These are phyloP conservation scores for Diacarnus erythraeanus DNA, from an alignment of 37 sponge, comb jelly and placozoan genomes.

Conservation along the genomic window DNA sequence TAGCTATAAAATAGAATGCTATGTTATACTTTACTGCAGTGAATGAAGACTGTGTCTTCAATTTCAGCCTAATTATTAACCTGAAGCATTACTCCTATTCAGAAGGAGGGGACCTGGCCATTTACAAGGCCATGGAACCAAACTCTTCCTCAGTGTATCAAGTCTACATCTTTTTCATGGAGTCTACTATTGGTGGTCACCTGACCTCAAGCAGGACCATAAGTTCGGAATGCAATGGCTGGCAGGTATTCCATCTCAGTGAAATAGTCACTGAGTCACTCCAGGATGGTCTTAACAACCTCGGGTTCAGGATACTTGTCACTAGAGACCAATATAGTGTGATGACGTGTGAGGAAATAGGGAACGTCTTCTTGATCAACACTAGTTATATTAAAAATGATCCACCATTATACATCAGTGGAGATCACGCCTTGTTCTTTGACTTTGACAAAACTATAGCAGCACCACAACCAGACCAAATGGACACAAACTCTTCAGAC, in stretches of 20 bases:
- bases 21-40: too few relatives aligned
- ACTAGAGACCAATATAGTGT: not conserved
- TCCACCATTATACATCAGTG: not conserved
- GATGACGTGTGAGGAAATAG: not conserved
- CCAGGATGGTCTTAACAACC: not conserved
- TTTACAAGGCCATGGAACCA: constrained; percentile 3
- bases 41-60: not conserved
- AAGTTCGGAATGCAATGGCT: not conserved
- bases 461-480: not conserved
- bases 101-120: constrained; percentile 7
- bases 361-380: not conserved
- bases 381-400: not conserved
- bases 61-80: not conserved
- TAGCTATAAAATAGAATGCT: too few relatives aligned
- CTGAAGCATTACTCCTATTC: too few relatives aligned
- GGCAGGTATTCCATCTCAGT: constrained; percentile 21
- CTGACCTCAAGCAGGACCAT: not conserved
- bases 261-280: not conserved
- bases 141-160: not conserved
- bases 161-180: not conserved
- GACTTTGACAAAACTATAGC: not conserved
- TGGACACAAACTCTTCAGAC: not conserved
- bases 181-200: not conserved
- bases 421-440: not conserved
- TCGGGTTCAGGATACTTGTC: not conserved